Percentiles rank a stretch among this genome's conserved stretches.
These are phyloP conservation scores for Saccostrea glomerata DNA, from an alignment of 1,140 invertebrate species.

Conservation along the genomic window DNA sequence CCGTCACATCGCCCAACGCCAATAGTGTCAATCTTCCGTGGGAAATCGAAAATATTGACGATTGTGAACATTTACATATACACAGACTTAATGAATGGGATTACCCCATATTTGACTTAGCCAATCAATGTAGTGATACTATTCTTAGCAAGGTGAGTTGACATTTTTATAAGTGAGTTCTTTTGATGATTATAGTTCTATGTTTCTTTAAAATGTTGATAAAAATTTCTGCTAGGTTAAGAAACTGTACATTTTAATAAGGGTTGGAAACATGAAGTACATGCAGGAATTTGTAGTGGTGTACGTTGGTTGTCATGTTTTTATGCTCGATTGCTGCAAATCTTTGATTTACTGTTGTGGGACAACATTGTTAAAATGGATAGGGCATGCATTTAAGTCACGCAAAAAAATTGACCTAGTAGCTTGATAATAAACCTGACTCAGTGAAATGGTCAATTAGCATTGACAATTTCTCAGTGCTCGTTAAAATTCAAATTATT, in stretches of 20 bases:
- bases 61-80: slow-evolving; percentile 60
- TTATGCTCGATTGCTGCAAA: no score
- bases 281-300: neutral
- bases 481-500: neutral
- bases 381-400: no score
- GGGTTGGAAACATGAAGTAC: neutral
- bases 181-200: neutral
- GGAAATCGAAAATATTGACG: slow-evolving; percentile 49
- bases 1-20: slow-evolving; percentile 52
- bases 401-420: no score
- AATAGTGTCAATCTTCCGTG: slow-evolving; percentile 64
- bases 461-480: neutral
- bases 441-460: neutral
- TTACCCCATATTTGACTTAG: slow-evolving; percentile 83
- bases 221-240: neutral
- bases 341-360: no score
- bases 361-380: no score
- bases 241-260: neutral
- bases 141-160: slow-evolving; percentile 82
- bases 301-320: no score
- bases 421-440: no score
- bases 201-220: neutral
- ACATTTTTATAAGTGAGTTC: no score
- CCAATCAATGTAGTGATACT: slow-evolving; percentile 76
- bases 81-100: slow-evolving; percentile 79